phyloP scores from a whole-genome alignment of 2,113 vertebrate genomes.

The Protobothrops flavoviridis region DNA sequence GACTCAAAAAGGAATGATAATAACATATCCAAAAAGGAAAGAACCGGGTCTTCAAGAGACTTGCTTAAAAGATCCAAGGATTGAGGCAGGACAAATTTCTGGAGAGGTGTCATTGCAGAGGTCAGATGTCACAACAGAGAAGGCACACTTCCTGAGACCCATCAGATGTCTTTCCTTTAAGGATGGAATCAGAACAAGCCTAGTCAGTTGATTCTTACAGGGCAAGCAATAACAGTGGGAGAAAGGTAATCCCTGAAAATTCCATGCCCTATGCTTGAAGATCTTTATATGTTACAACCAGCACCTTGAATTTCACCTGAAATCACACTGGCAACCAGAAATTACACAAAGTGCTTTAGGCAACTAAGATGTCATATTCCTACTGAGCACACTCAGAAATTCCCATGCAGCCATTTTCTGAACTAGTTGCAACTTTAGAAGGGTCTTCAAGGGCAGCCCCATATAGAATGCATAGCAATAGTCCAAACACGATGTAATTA shows the following conservation, averaged over 20 bases:
- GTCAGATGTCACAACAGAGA: not conserved
- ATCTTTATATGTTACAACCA: not conserved
- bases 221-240: not conserved
- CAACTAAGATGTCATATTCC: not conserved
- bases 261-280: not conserved
- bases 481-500: not conserved
- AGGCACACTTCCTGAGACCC: not conserved
- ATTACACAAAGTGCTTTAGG: not conserved
- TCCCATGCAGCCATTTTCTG: not conserved
- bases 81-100: not conserved
- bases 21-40: not conserved
- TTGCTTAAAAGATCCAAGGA: not conserved
- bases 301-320: not conserved
- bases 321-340: not conserved
- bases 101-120: not conserved
- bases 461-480: not conserved
- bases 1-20: not conserved
- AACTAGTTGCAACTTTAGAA: not conserved
- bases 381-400: not conserved
- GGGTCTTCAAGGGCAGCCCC: not conserved
- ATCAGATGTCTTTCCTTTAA: not conserved
- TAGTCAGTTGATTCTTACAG: not conserved
- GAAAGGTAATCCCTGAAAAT: not conserved
- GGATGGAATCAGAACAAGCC: not conserved
- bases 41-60: not conserved